Base-by-base conservation (phyloP, 1,140 invertebrate species). In the Rhynchophorus ferrugineus region DNA sequence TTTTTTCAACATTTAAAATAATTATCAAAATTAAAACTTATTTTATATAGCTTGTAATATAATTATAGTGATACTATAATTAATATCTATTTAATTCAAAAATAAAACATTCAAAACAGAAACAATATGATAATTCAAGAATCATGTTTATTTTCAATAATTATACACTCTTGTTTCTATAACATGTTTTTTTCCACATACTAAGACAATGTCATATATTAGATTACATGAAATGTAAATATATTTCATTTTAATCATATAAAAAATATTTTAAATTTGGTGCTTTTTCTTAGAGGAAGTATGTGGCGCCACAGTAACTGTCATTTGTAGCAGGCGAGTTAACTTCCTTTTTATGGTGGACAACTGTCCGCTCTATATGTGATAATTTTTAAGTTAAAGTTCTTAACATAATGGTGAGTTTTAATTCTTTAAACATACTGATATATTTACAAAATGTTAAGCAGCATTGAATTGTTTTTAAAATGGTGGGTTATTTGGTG, bases 301-400 rank as follows among this genome's bases (percentile, higher is more conserved):
- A 24, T 8, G 42, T 46, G 33, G 44, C 29, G 42, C 42, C 42
- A 16, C 19, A 6, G 11, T 33, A 11, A 18, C 20, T 41, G 38
- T 18, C 9, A 3, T 41, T 3, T 41, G 20, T 3, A 36, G 6
- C 6, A 33, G 6, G n/a, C n/a, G 2, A 49, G 9, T 6, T 11
- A 18, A 61, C 58, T 64, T 67, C 62, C 62, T 67, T 64, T 67
- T 62, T 35, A 66, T 68, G 65, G 66, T 61, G 66, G 61, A 67
- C 61, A 44, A 60, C 52, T 38, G 60, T 62, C 60, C 62, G 62
- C 59, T 62, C 48, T 48, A 55, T 59, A 59, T 66, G 57, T 56
- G 42, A 61, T 38, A 49, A 16, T 36, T 34, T 22, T 56, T 52
- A 48, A 58, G n/a, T 64, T 59, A 46, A 54, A n/a, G n/a, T n/a